A percentile compares a stretch with the other conserved stretches of the same genome.
These are phyloP conservation scores for Leptarthrus brevirostris DNA, from an alignment of 2,888 invertebrate species.

Conservation along the genomic window DNA sequence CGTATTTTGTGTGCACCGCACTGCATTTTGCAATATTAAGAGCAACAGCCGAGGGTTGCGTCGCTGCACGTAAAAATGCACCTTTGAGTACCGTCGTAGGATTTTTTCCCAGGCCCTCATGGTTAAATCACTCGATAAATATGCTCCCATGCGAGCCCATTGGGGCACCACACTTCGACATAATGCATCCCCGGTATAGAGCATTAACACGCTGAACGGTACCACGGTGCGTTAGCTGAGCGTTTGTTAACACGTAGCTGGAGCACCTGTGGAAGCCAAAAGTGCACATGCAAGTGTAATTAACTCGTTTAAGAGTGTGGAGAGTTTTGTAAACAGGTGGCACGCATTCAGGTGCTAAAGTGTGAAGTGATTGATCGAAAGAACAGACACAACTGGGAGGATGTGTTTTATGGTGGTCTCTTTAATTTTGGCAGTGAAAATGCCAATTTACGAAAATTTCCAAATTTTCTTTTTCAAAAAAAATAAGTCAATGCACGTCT, in stretches of 20 bases:
- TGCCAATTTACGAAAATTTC: too few species aligned
- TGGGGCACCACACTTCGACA: conserved; percentile 9
- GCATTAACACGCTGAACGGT: too few species aligned
- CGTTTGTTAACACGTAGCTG: conserved; percentile 35
- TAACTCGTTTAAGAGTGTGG: conserved; percentile 47
- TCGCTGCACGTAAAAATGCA: conserved; percentile 46
- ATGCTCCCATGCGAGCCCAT: conserved; percentile 27
- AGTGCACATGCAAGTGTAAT: conserved; percentile 48
- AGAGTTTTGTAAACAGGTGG: conserved; percentile 46
- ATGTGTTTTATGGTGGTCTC: not conserved
- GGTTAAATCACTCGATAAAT: conserved; percentile 46
- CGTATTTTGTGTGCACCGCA: conserved; percentile 33
- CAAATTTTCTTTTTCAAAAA: too few species aligned
- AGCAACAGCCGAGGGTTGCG: conserved; percentile 44
- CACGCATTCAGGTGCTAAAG: conserved; percentile 45
- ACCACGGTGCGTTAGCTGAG: conserved; percentile 28
- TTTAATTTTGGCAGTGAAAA: too few species aligned
- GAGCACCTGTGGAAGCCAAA: conserved; percentile 46
- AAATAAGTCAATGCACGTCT: too few species aligned
- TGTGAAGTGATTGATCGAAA: conserved; percentile 48
- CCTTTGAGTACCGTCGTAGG: conserved; percentile 10
- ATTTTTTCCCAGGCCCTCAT: conserved; percentile 33
- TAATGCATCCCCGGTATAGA: conserved; percentile 30
- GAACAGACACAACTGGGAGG: not conserved
- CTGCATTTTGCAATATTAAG: conserved; percentile 48